phyloP scores from a whole-genome alignment of 2,797 vertebrate species.

The Cuculus canorus region DNA sequence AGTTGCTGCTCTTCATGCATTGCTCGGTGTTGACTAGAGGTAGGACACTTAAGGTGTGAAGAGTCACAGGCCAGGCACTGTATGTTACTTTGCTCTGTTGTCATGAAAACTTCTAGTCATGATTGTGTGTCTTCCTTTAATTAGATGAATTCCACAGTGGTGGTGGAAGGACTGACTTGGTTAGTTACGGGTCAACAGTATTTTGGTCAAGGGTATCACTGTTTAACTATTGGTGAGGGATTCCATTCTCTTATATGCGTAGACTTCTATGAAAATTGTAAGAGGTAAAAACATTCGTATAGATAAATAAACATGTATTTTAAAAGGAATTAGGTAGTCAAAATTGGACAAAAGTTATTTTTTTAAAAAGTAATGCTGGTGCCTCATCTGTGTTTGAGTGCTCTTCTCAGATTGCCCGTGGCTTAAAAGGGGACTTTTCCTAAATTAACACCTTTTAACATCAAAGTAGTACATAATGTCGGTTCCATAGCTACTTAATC shows the following conservation, averaged over 20 bases:
- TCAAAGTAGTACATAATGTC: not conserved
- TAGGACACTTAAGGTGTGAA: not conserved
- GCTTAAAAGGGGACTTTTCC: not conserved
- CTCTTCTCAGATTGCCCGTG: not conserved
- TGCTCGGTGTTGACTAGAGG: not conserved
- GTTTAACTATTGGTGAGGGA: not conserved
- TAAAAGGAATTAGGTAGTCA: not conserved
- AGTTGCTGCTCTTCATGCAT: fast-evolving
- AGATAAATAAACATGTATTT: not conserved
- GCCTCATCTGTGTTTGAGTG: not conserved
- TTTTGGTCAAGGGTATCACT: not conserved
- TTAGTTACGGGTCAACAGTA: not conserved
- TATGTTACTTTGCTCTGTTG: not conserved
- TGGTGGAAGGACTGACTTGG: not conserved
- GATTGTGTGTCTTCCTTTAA: not conserved
- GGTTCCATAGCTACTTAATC: not conserved
- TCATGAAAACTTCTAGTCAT: not conserved
- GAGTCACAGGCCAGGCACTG: not conserved
- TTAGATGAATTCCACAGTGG: not conserved
- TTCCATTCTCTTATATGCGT: not conserved
- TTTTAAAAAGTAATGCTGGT: not conserved
- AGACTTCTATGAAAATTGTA: not conserved
- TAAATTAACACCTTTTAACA: not conserved
- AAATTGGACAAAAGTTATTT: not conserved
- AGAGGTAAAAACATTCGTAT: not conserved